Base-by-base conservation (phyloP, 2,113 vertebrate genomes). In the Nycticorax nycticorax region DNA sequence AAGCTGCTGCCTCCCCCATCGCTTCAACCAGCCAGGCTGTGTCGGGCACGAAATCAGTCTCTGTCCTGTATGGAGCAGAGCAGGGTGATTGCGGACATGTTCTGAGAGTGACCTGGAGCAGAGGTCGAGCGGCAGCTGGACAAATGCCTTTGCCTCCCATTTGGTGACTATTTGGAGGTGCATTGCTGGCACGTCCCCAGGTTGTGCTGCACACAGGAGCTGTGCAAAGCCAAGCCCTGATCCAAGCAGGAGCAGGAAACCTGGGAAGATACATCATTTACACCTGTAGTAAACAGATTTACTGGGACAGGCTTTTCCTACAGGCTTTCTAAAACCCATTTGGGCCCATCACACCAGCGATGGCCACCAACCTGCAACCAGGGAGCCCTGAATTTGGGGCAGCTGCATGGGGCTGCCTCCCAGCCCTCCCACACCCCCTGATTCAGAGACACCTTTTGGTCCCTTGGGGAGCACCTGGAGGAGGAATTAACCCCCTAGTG, bases 11-110 rank as follows among this genome's bases (percentile, higher is more conserved):
- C 35, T 0, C 6, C n/a, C 24, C 23, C 50, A 28, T 45, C 0
- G 2, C 39, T 41, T 52, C 32, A 52, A 37, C 30, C 3, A 3
- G 41, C 24, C 47, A 33, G 85, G 35, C 57, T 75, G 47, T 30
- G 27, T 35, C 12, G 14, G 37, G 23, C 0, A 1, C 43, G 48
- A 43, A 53, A 48, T 45, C 20, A 27, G 19, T 24, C 17, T 39
- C 47, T 52, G 41, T 35, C 22, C 20, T 30, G 35, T 3, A 0
- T 1, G 3, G 69, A 23, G 56, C 66, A 47, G 57, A 56, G 56
- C 0, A 1, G 30, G 60, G 23, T 52, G 55, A 21, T 3, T 9
- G 32, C 0, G 0, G 62, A 13, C 21, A 5, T 0, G 3, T 33
- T 73, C 62, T 62, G 69, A 37, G 35, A 48, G 59, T 3, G 9